Evolutionary conservation across 2,113 vertebrate species (phyloP).

Genomic region (Serinus canaria): DNA sequence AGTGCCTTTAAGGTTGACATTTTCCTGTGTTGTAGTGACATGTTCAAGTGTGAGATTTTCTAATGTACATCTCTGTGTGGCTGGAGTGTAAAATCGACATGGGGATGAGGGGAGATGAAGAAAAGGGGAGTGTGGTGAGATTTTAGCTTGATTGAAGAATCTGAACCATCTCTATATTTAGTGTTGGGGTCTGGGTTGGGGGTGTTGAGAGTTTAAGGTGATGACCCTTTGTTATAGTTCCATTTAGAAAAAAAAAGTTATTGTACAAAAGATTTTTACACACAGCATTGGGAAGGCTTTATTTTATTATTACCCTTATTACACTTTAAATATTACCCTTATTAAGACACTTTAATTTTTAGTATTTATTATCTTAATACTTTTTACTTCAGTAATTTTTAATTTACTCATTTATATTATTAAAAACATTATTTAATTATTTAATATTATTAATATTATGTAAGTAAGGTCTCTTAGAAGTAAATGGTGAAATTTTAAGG

Average conservation of each 20-base stretch:
- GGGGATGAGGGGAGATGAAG: not conserved
- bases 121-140: not conserved
- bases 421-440: not conserved
- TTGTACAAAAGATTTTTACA: not conserved
- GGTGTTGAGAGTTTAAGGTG: not conserved
- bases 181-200: not conserved
- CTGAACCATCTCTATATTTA: not conserved
- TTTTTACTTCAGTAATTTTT: not conserved
- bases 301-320: not conserved
- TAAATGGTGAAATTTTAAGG: conserved; percentile 20
- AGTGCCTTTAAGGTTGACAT: not conserved
- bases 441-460: not conserved
- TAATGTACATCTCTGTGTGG: not conserved
- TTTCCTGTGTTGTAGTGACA: not conserved
- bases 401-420: not conserved
- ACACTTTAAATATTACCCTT: not conserved
- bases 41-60: not conserved
- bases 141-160: not conserved
- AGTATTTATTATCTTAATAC: not conserved
- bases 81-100: not conserved
- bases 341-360: not conserved
- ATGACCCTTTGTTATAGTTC: not conserved
- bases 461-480: not conserved
- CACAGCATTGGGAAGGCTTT: not conserved
- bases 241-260: not conserved